Conservation (phyloP, 2,113 vertebrate genomes). For the Myotis lucifugus region DNA sequence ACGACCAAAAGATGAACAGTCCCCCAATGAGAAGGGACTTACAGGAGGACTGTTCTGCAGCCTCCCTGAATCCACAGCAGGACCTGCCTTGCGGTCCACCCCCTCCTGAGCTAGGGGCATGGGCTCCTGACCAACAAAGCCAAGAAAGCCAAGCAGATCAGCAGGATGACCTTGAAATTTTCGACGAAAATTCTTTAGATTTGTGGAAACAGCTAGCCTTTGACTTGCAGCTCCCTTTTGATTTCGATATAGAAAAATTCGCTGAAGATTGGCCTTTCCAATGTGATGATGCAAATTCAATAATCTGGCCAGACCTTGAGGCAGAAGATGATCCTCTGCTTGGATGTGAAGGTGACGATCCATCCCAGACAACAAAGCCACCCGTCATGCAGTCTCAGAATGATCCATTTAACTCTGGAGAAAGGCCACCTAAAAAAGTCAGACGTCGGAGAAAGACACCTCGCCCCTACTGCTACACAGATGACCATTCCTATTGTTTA, state of each 20-base stretch:
- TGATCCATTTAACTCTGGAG: conserved; percentile 90
- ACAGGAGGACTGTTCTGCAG: conserved; percentile 86
- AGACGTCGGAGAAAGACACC: conserved; percentile 80
- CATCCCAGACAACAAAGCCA: conserved; percentile 88
- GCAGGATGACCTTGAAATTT: conserved; percentile 90
- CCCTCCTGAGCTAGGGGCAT: conserved; percentile 89
- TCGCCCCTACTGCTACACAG: conserved; percentile 78
- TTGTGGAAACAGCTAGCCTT: conserved; percentile 91
- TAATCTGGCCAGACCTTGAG: conserved; percentile 90
- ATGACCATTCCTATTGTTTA: conserved; percentile 64
- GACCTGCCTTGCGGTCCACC: conserved; percentile 86
- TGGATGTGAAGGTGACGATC: conserved; percentile 89
- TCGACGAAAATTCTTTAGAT: conserved; percentile 92
- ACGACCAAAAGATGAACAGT: conserved; percentile 96
- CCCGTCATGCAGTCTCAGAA: conserved; percentile 88
- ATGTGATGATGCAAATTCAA: conserved; percentile 86
- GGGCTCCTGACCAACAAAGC: conserved; percentile 89
- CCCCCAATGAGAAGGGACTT: conserved; percentile 91
- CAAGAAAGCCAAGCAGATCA: conserved; percentile 87
- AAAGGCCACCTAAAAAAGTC: conserved; percentile 85
- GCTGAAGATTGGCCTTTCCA: conserved; percentile 88
- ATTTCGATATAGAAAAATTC: conserved; percentile 93
- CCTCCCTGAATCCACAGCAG: conserved; percentile 89
- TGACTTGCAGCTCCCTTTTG: conserved; percentile 89
- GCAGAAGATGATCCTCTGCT: conserved; percentile 89